Conservation (phyloP, 2,888 invertebrate species). For the Pharmacophagus antenor region DNA sequence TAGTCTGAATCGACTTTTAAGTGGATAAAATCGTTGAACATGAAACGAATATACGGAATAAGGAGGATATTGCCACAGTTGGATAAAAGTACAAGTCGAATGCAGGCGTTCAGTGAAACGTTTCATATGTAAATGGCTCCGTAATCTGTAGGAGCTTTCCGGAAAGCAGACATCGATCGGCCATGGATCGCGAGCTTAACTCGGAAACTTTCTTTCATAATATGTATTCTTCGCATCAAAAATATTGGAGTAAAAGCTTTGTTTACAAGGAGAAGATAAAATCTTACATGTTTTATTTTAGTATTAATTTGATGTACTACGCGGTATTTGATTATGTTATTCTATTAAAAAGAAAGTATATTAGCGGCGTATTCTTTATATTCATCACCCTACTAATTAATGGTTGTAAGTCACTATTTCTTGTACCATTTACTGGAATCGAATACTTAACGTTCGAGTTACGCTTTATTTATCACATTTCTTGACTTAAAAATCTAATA, state of each 20-base stretch:
- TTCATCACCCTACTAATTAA: no score
- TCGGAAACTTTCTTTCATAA: conserved; percentile 57
- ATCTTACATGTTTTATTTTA: no score
- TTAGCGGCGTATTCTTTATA: no score
- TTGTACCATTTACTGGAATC: no score
- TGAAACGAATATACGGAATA: conserved; percentile 53
- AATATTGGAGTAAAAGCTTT: background rate
- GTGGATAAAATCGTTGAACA: conserved; percentile 51
- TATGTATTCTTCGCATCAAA: conserved; percentile 29
- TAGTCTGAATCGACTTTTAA: conserved; percentile 40
- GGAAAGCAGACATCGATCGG: conserved; percentile 63
- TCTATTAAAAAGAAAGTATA: no score
- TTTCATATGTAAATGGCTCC: conserved; percentile 74
- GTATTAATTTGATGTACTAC: no score
- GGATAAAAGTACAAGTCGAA: conserved; percentile 61
- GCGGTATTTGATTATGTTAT: no score
- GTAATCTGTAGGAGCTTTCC: conserved; percentile 66
- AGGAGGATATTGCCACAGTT: conserved; percentile 44
- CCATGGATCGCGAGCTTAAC: conserved; percentile 57
- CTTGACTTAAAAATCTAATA: no score
- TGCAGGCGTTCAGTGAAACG: conserved; percentile 70
- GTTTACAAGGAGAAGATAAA: no score
- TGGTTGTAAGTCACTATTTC: no score
- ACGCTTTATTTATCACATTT: no score
- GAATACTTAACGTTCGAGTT: no score